Evolutionary conservation across 2,113 vertebrate genomes (phyloP), one percentile per base, ranked within the genome.

Genomic region (Psephotus haematonotus): DNA sequence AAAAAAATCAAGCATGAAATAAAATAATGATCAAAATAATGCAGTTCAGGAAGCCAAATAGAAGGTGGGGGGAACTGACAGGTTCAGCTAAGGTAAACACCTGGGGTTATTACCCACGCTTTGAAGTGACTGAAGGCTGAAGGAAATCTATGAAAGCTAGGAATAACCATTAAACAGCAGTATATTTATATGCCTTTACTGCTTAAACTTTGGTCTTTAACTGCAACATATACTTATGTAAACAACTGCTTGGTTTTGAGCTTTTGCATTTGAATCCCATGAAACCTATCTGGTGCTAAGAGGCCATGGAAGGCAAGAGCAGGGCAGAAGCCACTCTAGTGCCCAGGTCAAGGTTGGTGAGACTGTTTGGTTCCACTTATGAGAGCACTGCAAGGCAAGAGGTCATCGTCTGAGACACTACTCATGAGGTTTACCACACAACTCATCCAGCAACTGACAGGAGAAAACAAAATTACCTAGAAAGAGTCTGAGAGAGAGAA

Each of bases 21-120:
- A 91, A 84, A 89, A 63, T 19, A 72, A 74, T 33, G 3, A 88
- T 39, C n/a, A 86, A 74, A 93, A 86, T 59, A 92, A 74, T 60
- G 39, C 39, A 70, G 8, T 46, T 86, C 33, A 88, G 41, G 70
- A 87, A 82, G 19, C 16, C 47, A 91, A 89, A 50, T 39, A 22
- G 2, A 64, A 76, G 18, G 33, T 60, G 8, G 11, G 5, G 24
- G 17, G 16, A 90, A 81, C 13, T 18, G 11, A 88, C 37, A 75
- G 9, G 39, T 91, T 84, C 87, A 83, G 46, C 37, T 41, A 72
- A 9, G 46, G 63, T 90, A n/a, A 91, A 91, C 47, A 93, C 37
- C 55, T 55, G 35, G 37, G 14, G 7, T 76, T 86, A 10, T 43
- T 82, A 88, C n/a, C 18, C 37, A 82, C 28, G 24, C 35, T 69